Conservation (phyloP, 2,888 invertebrate species). For the Caenorhabditis auriculariae region DNA sequence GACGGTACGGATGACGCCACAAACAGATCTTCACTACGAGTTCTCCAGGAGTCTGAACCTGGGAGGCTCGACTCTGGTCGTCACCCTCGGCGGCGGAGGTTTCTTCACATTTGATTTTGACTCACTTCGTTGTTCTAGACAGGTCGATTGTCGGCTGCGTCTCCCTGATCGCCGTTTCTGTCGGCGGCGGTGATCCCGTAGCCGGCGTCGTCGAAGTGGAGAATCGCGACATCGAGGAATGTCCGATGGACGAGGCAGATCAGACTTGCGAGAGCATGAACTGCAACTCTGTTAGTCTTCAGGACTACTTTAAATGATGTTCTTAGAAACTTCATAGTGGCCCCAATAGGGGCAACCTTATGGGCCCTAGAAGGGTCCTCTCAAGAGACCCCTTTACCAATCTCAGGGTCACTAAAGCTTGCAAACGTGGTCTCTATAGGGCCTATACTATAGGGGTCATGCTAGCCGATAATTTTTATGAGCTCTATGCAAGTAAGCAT, state of each 20-base stretch:
- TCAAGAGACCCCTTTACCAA: too few relatives aligned
- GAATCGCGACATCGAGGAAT: slow-evolving; percentile 26
- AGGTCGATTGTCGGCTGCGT: slow-evolving; percentile 40
- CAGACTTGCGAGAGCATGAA: slow-evolving; percentile 34
- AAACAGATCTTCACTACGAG: too few relatives aligned
- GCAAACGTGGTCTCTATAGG: too few relatives aligned
- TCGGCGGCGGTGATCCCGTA: slow-evolving; percentile 1
- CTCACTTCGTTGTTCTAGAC: neutral
- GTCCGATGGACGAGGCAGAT: slow-evolving; percentile 18
- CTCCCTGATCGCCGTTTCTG: slow-evolving; percentile 28
- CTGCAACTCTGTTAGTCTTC: slow-evolving; percentile 15
- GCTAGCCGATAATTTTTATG: too few relatives aligned
- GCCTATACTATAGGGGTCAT: too few relatives aligned
- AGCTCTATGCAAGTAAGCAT: too few relatives aligned
- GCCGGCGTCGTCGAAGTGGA: slow-evolving; percentile 4
- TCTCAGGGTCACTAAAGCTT: too few relatives aligned
- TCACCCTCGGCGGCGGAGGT: slow-evolving; percentile 28
- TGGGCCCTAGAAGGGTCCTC: too few relatives aligned
- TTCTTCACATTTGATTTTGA: neutral
- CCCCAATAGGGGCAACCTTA: too few relatives aligned
- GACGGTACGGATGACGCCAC: too few relatives aligned
- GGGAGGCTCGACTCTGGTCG: slow-evolving; percentile 5
- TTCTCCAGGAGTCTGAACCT: neutral
- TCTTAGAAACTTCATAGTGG: too few relatives aligned
- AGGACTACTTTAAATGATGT: neutral